Percentiles rank a stretch among this genome's conserved stretches.
Evolutionary conservation across 2,113 vertebrate species (phyloP).

Genomic region (Poeciliopsis turrubarensis): DNA sequence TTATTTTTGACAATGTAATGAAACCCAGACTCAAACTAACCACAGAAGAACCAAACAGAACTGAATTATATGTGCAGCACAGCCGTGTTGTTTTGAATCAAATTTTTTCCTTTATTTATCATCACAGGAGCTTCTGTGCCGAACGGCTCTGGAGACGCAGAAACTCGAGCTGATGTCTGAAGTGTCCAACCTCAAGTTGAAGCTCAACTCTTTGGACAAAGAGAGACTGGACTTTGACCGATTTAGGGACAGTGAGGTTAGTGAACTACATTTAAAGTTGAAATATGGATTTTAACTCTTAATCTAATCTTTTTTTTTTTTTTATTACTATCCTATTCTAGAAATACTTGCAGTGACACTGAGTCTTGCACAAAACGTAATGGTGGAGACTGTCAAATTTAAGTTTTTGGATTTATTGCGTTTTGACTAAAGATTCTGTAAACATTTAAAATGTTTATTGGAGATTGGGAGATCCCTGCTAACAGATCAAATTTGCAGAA

Average conservation of each 20-base stretch:
- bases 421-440: background rate
- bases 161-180: slow-evolving; percentile 95
- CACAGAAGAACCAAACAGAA: background rate
- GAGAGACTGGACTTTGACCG: slow-evolving; percentile 87
- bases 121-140: slow-evolving; percentile 90
- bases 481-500: slow-evolving; percentile 16
- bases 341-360: background rate
- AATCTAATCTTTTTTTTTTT: background rate
- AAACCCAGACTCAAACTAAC: background rate
- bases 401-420: background rate
- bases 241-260: slow-evolving; percentile 92
- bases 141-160: slow-evolving; percentile 91
- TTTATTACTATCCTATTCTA: too few relatives aligned
- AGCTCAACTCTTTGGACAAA: slow-evolving; percentile 88
- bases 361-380: background rate
- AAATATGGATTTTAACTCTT: background rate
- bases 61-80: background rate
- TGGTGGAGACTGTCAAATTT: background rate
- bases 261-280: slow-evolving; percentile 23
- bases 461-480: slow-evolving; percentile 32
- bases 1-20: background rate
- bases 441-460: slow-evolving; percentile 23
- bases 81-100: background rate
- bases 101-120: background rate
- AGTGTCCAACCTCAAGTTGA: slow-evolving; percentile 93